Base-by-base conservation (phyloP, 1,140 invertebrate genomes). In the Galendromus occidentalis region DNA sequence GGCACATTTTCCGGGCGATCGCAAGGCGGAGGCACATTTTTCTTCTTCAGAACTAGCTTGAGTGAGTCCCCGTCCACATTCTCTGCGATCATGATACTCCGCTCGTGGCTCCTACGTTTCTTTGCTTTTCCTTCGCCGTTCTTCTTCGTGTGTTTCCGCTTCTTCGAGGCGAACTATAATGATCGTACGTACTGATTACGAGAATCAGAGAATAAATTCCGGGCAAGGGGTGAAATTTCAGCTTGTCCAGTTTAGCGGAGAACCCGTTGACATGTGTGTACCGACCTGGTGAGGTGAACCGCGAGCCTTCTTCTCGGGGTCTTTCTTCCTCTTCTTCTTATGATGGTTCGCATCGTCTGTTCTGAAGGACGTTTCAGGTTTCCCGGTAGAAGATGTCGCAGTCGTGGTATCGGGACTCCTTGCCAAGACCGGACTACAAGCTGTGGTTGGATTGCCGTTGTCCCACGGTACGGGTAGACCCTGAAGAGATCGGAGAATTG, bases 41-140 rank as follows among this genome's bases (percentile, higher is more conserved):
- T 59, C 25, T 59, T 59, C 51, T 59, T 59, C 14, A 59, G 51
- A 59, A 59, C 51, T 4, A 59, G 51, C 9, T 59, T 59, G 14
- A 59, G 20, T 20, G 51, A 59, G 33, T 59, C 33, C 2, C 51
- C 51, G 2, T 59, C 51, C 4, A 59, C 51, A 9, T 59, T 59
- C 22, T 59, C 51, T 14, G 51, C 51, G 25, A 59, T 33, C 51
- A 59, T 59, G 2, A 59, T 59, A 9, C 51, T 59, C 9, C 33
- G 25, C 51, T 59, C 33, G 22, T 22, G 51, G 4, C 45, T 18
- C 18, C 45, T 25, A 25, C 51, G 51, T 33, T 59, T 59, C 22
- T 59, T 59, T 2, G 25, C 51, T 25, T 59, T 59, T 59, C 33
- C 51, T 5, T 59, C 20, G 25, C 33, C 33, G 25, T 59, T 33